Base-by-base conservation (phyloP, 2,797 vertebrate species). In the Steatocranus sp. region DNA sequence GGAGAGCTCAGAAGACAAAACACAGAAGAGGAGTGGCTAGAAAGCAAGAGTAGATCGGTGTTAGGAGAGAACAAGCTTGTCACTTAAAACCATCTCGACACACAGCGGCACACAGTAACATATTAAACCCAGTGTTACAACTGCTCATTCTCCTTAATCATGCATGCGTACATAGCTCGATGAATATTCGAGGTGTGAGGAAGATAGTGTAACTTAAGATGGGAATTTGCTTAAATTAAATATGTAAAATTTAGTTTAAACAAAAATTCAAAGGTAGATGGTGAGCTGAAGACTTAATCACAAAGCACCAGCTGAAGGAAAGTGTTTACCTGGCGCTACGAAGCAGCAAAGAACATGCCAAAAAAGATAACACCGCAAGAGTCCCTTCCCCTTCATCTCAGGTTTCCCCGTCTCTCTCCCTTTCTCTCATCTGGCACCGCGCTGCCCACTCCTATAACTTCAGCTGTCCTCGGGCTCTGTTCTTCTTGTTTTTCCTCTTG, bases 371-470 rank as follows among this genome's bases (percentile, higher is more conserved):
- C 54, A 51, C 56, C 12, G 63, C 76, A 75, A 36, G 66, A 76
- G 83, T 70, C 51, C 32, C 49, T 75, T 20, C 68, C 70, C 25
- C 81, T 79, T 88, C 83, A 86, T 88, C 80, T 87, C 48, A 34
- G 36, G 78, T 83, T 79, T 85, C 15, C 27, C 73, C 5, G 5
- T 63, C 84, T 82, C 34, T 50, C 76, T 54, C 63, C 63, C 70
- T 80, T 78, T 58, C 56, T 76, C 82, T 86, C 76, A 34, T 90
- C 88, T 80, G 76, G 41, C 84, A 89, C 75, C 10, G 7, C 20
- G 49, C 83, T 91, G 86, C 91, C 91, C 85, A 87, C 89, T 89
- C 70, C 56, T 30, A 85, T 91, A 79, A 79, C 90, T 85, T 84
- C 83, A 88, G 25, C 87, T 74, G 46, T 90, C 92, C 89, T 91